Base-by-base conservation (phyloP, 2,113 vertebrate species). In the Thunnus thynnus region DNA sequence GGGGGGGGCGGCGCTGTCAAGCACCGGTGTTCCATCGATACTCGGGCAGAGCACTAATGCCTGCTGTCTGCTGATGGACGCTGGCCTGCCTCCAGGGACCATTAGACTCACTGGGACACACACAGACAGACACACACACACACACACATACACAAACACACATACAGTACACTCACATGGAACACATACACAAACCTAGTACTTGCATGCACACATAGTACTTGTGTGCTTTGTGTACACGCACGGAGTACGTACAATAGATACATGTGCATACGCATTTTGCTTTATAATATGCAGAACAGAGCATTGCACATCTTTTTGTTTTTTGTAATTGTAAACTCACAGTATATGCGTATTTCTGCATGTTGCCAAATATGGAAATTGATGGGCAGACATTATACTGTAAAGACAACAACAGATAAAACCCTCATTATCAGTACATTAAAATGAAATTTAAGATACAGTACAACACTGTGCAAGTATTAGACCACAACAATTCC, bases 11-110 rank as follows among this genome's bases (percentile, higher is more conserved):
- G 4, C 85, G 82, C 83, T 91, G 91, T 90, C 88, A 88, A 86
- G 82, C 88, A 72, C 88, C 78, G 47, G 78, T 86, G 86, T 82
- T 89, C 86, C 86, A 91, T 93, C 90, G 86, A 93, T 98, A 98
- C 96, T 95, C 94, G 92, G 93, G 85, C 93, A 95, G 96, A 95
- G 96, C 96, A 96, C 96, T 98, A 98, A 99, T 98, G 96, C 94
- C 87, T 80, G 82, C 89, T 93, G 86, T 95, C 95, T 95, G 94
- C 96, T 97, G 96, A 97, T 97, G 96, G 96, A 97, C 93, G 96
- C 95, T 96, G 96, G 95, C 96, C 95, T 96, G 96, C 96, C 96
- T 97, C 95, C 86, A 94, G 96, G 96, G 95, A 97, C 97, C 96
- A 98, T 98, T 97, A 97, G 95, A 91, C 80, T 83, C 88, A 71